These are phyloP conservation scores for Argyresthia albistria DNA, from an alignment of 2,888 invertebrate species.

Conservation along the genomic window DNA sequence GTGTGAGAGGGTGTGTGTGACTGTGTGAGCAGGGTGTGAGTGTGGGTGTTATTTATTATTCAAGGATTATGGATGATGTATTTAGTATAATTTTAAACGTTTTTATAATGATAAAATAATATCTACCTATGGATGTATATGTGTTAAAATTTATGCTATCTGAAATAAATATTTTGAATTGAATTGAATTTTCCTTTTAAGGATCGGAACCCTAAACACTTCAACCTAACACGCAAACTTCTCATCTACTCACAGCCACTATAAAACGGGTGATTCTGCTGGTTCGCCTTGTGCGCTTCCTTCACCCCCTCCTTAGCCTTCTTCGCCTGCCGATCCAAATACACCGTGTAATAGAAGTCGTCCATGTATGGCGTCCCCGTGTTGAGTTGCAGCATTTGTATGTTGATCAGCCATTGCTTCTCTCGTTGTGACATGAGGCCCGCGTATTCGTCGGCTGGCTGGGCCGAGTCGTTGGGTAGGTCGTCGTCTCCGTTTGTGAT, in stretches of 20 bases:
- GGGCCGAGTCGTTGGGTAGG: slow-evolving; percentile 14
- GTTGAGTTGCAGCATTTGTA: slow-evolving; percentile 93
- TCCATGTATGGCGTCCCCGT: slow-evolving; percentile 96
- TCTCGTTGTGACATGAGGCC: slow-evolving; percentile 95
- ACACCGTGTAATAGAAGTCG: slow-evolving; percentile 95
- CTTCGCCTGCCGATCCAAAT: slow-evolving; percentile 75
- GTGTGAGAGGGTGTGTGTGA: no score
- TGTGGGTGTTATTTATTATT: no score
- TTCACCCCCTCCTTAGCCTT: slow-evolving; percentile 73
- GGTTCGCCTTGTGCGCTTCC: slow-evolving; percentile 75
- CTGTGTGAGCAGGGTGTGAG: no score
- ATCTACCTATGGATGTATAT: no score
- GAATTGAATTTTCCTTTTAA: no score
- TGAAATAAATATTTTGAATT: no score
- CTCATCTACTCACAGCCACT: slow-evolving; percentile 50
- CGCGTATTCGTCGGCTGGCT: slow-evolving; percentile 81
- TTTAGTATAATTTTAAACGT: no score
- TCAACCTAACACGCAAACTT: no score
- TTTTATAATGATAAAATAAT: no score
- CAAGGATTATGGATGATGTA: no score
- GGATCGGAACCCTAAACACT: no score
- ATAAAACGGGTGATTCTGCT: slow-evolving; percentile 75
- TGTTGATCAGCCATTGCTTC: slow-evolving; percentile 96
- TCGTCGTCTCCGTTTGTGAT: slow-evolving; percentile 42
- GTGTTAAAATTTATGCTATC: no score